phyloP scores from a whole-genome alignment of 2,113 vertebrate genomes.

The Orthonyx spaldingii region DNA sequence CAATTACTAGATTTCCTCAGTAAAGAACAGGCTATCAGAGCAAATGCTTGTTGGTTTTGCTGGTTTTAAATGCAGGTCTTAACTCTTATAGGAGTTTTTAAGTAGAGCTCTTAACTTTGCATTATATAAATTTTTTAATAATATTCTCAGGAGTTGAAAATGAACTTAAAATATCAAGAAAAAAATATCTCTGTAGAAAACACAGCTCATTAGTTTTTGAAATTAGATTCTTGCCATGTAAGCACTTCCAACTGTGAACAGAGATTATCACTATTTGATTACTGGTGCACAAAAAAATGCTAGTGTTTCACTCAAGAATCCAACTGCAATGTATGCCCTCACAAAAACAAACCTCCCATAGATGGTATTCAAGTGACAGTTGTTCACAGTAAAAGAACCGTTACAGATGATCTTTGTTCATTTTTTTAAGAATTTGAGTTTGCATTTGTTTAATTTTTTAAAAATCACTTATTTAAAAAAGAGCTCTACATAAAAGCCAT shows the following conservation, averaged over 20 bases:
- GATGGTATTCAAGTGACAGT: background rate
- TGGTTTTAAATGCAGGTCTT: background rate
- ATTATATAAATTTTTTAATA: background rate
- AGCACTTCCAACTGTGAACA: background rate
- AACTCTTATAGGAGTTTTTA: background rate
- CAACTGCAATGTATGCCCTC: background rate
- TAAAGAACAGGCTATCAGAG: background rate
- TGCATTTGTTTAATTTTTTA: background rate
- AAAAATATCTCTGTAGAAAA: background rate
- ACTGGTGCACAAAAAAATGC: background rate
- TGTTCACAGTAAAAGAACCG: background rate
- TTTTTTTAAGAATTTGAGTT: background rate
- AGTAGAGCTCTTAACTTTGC: background rate
- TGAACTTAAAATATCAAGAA: background rate
- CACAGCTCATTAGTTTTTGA: background rate
- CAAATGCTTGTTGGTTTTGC: background rate
- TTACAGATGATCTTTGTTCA: background rate
- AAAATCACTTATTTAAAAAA: background rate
- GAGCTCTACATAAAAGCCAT: background rate
- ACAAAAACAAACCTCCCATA: background rate
- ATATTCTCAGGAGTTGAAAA: background rate
- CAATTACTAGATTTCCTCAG: background rate
- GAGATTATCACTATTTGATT: background rate
- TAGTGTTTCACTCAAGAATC: background rate
- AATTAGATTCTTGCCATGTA: background rate